Conservation (phyloP, 2,888 invertebrate genomes). For the Tetropium fuscum region DNA sequence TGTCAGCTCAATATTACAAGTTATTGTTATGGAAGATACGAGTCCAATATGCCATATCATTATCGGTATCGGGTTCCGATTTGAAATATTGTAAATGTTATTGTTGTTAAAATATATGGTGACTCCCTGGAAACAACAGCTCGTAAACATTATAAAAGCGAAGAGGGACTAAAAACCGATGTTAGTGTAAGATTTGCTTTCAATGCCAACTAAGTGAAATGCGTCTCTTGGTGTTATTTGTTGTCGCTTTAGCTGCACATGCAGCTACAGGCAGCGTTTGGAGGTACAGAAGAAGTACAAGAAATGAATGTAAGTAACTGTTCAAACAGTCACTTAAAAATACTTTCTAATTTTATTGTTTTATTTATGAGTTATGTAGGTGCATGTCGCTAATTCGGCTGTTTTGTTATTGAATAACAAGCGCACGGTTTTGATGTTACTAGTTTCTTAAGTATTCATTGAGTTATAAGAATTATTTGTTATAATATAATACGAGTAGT, state of each 20-base stretch:
- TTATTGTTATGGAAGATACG: too few relatives aligned
- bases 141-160: conserved; percentile 23
- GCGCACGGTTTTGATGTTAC: too few relatives aligned
- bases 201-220: conserved; percentile 25
- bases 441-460: too few relatives aligned
- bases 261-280: conserved; percentile 21
- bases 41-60: not conserved
- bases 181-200: conserved; percentile 27
- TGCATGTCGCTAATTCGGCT: too few relatives aligned
- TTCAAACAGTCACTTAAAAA: too few relatives aligned
- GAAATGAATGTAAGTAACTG: conserved; percentile 44
- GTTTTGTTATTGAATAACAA: too few relatives aligned
- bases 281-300: conserved; percentile 35
- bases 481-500: too few relatives aligned
- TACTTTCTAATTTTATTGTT: conserved; percentile 10
- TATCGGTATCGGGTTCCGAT: not conserved
- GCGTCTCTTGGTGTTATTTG: conserved; percentile 24
- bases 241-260: conserved; percentile 13
- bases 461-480: too few relatives aligned
- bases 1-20: too few relatives aligned
- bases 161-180: conserved; percentile 20
- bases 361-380: not conserved
- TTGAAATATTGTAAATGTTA: conserved; percentile 1
- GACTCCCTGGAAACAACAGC: not conserved
- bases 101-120: conserved; percentile 1